Base-by-base conservation (phyloP, 1,140 invertebrate genomes). In the Drosophila pseudoobscura region DNA sequence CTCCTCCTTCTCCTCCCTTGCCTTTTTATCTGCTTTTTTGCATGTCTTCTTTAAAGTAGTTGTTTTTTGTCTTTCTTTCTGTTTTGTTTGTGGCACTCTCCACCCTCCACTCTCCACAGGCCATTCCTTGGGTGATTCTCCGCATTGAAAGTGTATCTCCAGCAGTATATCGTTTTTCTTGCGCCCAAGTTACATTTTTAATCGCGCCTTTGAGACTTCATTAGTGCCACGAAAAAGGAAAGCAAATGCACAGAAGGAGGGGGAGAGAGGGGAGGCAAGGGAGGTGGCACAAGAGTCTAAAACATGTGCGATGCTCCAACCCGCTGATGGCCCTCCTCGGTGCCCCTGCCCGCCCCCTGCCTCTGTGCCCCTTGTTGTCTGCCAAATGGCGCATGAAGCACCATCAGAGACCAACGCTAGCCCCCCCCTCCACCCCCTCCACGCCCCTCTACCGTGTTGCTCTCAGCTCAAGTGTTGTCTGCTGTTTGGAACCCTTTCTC, bases 161-260 rank as follows among this genome's bases (percentile, higher is more conserved):
- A 69, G 69, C 44, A 44, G 44, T 45, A 58, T 58, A 47, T 66
- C 56, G 24, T 15, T 54, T 75, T 61, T 85, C 57, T 80, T 72
- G 53, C 61, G 75, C 83, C 68, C 71, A 88, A 88, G 83, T 88
- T 88, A 88, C 83, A 88, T 88, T 88, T 88, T 87, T 88, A 88
- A 88, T 88, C 83, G 83, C 83, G 83, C 83, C 83, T 88, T 88
- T 88, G 83, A 88, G 83, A 88, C 83, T 88, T 88, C 83, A 88
- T 88, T 88, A 88, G 83, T 88, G 83, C 72, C 78, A 58, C 20
- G 2, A 62, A 51, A 46, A 26, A 15, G n/a, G 44, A 55, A 45
- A 46, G 57, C 22, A 46, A 52, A 7, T 26, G 5, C 24, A 58
- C 7, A 41, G 44, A 11, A 49, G 15, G 39, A 47, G 17, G 6